These are phyloP conservation scores for Seriola dumerili DNA, from an alignment of 2,113 vertebrate genomes.

Conservation along the genomic window DNA sequence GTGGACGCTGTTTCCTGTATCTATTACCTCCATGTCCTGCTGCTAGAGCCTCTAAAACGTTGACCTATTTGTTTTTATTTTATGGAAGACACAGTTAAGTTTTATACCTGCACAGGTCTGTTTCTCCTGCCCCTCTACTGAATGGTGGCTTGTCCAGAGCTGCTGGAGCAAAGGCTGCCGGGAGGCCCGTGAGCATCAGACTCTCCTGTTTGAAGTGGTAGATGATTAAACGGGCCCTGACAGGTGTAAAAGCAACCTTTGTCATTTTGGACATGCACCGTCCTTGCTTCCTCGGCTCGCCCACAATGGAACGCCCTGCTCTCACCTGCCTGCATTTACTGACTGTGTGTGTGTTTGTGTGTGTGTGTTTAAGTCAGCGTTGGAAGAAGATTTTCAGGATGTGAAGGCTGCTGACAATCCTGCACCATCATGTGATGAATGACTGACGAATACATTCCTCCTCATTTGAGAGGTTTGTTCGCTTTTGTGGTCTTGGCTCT, in stretches of 20 bases:
- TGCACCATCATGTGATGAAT: conserved; percentile 44
- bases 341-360: conserved; percentile 21
- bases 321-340: conserved; percentile 67
- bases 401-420: conserved; percentile 4
- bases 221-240: conserved; percentile 96
- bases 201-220: conserved; percentile 94
- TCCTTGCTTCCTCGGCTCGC: conserved; percentile 72
- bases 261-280: conserved; percentile 87
- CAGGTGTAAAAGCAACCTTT: conserved; percentile 99
- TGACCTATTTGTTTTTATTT: conserved; percentile 75
- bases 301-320: conserved; percentile 74
- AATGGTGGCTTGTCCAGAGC: conserved; percentile 37
- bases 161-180: conserved; percentile 72
- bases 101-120: conserved; percentile 60
- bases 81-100: conserved; percentile 75
- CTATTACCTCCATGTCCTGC: conserved; percentile 11
- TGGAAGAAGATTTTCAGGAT: conserved; percentile 5
- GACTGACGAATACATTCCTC: conserved; percentile 18
- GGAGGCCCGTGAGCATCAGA: conserved; percentile 74
- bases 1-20: conserved; percentile 51
- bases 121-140: conserved; percentile 8
- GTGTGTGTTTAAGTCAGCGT: conserved; percentile 22
- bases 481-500: conserved; percentile 4
- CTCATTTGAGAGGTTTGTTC: neutral
- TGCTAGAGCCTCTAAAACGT: conserved; percentile 58